phyloP scores from a whole-genome alignment of 2,113 vertebrate genomes.

The Epinephelus cyanopodus region DNA sequence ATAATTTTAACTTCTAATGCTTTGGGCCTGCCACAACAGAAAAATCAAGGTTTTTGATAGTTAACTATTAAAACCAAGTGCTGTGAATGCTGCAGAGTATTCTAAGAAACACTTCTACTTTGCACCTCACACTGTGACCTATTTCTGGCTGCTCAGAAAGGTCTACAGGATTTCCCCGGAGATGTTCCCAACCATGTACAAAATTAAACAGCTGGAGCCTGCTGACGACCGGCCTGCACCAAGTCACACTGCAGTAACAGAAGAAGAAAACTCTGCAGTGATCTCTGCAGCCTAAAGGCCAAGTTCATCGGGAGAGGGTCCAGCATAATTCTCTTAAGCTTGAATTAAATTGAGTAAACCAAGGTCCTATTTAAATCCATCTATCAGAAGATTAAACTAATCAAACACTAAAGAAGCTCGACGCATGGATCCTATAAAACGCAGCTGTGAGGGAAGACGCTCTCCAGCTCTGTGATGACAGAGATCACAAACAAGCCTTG shows the following conservation, averaged over 20 bases:
- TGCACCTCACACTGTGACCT: constrained; percentile 64
- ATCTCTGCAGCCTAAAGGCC: constrained; percentile 47
- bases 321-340: constrained; percentile 54
- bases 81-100: constrained; percentile 19
- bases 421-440: neutral
- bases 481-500: neutral
- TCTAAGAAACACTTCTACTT: constrained; percentile 28
- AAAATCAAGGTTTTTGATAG: neutral
- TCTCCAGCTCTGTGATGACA: constrained; percentile 19
- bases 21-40: neutral
- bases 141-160: constrained; percentile 71
- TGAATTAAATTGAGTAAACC: constrained; percentile 48
- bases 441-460: constrained; percentile 6
- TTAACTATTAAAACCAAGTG: neutral
- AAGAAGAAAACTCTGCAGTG: constrained; percentile 42
- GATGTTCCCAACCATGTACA: constrained; percentile 61
- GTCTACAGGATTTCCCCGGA: constrained; percentile 70
- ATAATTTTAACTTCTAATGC: neutral
- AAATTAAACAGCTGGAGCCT: constrained; percentile 72
- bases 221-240: constrained; percentile 21
- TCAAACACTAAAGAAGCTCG: constrained; percentile 39
- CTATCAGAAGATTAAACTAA: constrained; percentile 45
- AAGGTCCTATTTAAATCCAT: constrained; percentile 52
- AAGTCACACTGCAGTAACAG: constrained; percentile 49
- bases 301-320: constrained; percentile 26